Base-by-base conservation (phyloP, 2,797 vertebrate genomes). In the Ctenosaura bakeri region DNA sequence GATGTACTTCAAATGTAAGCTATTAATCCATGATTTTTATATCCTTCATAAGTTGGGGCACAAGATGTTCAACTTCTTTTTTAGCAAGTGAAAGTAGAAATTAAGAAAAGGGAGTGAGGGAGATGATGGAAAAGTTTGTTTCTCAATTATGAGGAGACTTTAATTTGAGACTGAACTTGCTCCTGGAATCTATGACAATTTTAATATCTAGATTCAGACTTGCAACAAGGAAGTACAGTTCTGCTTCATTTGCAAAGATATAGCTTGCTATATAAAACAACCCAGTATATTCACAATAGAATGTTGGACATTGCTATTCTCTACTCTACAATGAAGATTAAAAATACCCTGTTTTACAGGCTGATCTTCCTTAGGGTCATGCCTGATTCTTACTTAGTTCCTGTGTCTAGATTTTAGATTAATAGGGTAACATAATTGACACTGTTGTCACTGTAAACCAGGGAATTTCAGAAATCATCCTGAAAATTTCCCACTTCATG, bases 81-180 rank as follows among this genome's bases (percentile, higher is more conserved):
- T 9, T 83, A 88, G 20, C 42, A 92, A 35, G 42, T 80, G 14
- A 81, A 91, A 94, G 35, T 59, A 74, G 50, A 71, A 62, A 86
- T 26, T 12, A 89, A 86, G 24, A 74, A 92, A 93, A 86, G 18
- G 32, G 90, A 90, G 22, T 35, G 12, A 89, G 42, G 87, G 82
- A 35, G 78, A 78, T n/a, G 38, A 59, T 86, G 18, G 54, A 91
- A 83, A 12, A 35, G 89, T 42, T 3, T 64, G 32, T 62, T 13
- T 14, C 16, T 24, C 54, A 35, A 14, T 79, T 13, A 42, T 77
- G 59, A 74, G 35, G 54, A 76, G 26, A 56, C 10, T 56, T 86
- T 46, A 32, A 32, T 78, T 78, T 62, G 26, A 87, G 26, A 62
- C 54, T 29, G 14, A 46, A 4, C 7, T 77, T 86, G 26, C 7